Conservation (phyloP, 2,797 vertebrate genomes). For the Danionella dracula region DNA sequence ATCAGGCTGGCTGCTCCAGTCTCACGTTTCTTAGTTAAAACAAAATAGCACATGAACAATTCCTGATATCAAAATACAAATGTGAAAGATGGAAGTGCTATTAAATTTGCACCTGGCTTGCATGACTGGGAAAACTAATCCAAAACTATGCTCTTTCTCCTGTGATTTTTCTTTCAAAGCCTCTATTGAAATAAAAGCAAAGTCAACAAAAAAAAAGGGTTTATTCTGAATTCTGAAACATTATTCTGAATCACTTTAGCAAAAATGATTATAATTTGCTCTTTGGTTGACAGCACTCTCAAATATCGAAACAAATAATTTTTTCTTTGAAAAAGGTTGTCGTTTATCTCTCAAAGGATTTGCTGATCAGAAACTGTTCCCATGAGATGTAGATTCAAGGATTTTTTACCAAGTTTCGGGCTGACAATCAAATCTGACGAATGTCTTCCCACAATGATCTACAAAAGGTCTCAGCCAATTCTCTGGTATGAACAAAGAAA, state of each 20-base stretch:
- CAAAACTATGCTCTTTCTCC: background rate
- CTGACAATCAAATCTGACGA: background rate
- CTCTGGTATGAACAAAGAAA: no score
- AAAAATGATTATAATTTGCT: background rate
- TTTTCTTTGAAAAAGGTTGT: background rate
- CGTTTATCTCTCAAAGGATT: background rate
- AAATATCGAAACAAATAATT: background rate
- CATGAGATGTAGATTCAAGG: background rate
- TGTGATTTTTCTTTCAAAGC: background rate
- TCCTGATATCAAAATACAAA: conserved; percentile 26
- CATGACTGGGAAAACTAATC: background rate
- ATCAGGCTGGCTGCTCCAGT: conserved; percentile 45
- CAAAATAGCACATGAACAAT: conserved; percentile 46
- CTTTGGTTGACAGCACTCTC: background rate
- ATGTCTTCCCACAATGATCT: no score
- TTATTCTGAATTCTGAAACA: background rate
- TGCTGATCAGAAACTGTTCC: background rate
- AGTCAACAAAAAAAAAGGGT: background rate
- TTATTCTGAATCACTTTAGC: background rate
- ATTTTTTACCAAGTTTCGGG: background rate
- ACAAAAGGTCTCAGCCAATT: no score
- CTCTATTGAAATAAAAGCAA: background rate
- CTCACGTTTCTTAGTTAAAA: conserved; percentile 45
- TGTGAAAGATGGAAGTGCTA: conserved; percentile 36
- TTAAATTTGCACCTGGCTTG: conserved; percentile 38